Evolutionary conservation across 1,140 invertebrate genomes (phyloP).

Genomic region (Drosophila tropicalis): DNA sequence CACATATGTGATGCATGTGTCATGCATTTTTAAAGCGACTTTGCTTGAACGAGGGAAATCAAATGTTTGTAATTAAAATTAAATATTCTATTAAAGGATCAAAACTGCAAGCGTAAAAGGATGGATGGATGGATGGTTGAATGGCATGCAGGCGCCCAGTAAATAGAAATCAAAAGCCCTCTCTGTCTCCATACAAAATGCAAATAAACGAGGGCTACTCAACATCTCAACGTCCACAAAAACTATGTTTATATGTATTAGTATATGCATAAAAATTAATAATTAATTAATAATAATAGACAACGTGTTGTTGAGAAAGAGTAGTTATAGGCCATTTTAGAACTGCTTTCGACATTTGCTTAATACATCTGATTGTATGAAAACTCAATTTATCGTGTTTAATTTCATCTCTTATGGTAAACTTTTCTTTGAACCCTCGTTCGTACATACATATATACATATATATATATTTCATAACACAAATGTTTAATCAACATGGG

Average conservation of each 20-base stretch:
- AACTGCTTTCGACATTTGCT: too few relatives aligned
- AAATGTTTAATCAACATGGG: slow-evolving; percentile 74
- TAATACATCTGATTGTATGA: too few relatives aligned
- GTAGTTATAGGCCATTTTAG: too few relatives aligned
- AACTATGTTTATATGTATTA: too few relatives aligned
- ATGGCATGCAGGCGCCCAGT: slow-evolving; percentile 58
- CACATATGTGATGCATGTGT: slow-evolving; percentile 12
- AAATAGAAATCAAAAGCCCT: slow-evolving; percentile 75
- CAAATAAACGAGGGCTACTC: slow-evolving; percentile 10
- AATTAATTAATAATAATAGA: too few relatives aligned
- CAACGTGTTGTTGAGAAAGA: too few relatives aligned
- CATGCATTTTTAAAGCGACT: slow-evolving; percentile 71
- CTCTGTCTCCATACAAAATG: slow-evolving; percentile 8
- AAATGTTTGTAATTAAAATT: slow-evolving; percentile 82
- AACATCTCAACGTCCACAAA: background rate
- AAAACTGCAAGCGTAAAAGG: slow-evolving; percentile 76
- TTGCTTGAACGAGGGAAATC: slow-evolving; percentile 77
- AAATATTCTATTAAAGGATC: slow-evolving; percentile 82
- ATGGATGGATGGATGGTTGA: slow-evolving; percentile 14
- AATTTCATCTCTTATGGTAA: too few relatives aligned
- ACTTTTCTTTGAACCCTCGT: background rate
- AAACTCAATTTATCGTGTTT: too few relatives aligned
- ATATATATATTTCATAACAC: slow-evolving; percentile 69
- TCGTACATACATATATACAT: slow-evolving; percentile 40
- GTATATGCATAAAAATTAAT: too few relatives aligned